Conservation (phyloP, 2,888 invertebrate species). For the Alloscopus bannaensis region DNA sequence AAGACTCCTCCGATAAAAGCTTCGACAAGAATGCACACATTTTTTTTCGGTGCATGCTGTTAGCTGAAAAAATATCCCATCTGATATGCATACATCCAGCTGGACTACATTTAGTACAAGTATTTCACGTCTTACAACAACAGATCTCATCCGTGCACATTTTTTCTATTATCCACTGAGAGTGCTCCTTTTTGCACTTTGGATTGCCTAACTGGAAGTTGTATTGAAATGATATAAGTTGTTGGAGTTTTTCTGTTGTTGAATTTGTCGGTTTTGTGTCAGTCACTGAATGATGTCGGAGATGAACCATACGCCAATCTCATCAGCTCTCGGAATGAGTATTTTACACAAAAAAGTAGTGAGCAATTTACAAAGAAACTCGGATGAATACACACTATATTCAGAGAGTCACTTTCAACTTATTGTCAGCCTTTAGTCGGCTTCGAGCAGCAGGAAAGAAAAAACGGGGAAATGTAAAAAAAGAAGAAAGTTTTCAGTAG, state of each 20-base stretch:
- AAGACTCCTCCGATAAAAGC: slow-evolving; percentile 12
- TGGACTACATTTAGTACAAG: not conserved
- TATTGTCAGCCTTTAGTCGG: too few species aligned
- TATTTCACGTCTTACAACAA: too few species aligned
- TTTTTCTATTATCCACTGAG: too few species aligned
- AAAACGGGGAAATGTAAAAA: slow-evolving; percentile 28
- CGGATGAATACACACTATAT: too few species aligned
- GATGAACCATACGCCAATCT: slow-evolving; percentile 5
- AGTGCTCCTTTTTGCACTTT: too few species aligned
- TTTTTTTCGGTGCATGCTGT: too few species aligned
- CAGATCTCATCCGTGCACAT: slow-evolving; percentile 6
- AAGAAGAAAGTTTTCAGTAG: slow-evolving; percentile 16
- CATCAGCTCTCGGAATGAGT: not conserved
- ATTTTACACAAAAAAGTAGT: not conserved
- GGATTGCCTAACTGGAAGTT: too few species aligned
- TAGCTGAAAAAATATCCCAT: not conserved
- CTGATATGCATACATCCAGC: not conserved
- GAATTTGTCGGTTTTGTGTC: slow-evolving; percentile 7
- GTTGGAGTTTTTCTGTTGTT: not conserved
- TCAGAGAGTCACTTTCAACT: too few species aligned
- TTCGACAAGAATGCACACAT: not conserved
- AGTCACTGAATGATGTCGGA: slow-evolving; percentile 27
- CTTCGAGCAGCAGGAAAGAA: not conserved
- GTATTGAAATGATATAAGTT: too few species aligned
- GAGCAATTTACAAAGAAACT: too few species aligned